Conservation (phyloP, 2,113 vertebrate species). For the Baryphthengus martii region DNA sequence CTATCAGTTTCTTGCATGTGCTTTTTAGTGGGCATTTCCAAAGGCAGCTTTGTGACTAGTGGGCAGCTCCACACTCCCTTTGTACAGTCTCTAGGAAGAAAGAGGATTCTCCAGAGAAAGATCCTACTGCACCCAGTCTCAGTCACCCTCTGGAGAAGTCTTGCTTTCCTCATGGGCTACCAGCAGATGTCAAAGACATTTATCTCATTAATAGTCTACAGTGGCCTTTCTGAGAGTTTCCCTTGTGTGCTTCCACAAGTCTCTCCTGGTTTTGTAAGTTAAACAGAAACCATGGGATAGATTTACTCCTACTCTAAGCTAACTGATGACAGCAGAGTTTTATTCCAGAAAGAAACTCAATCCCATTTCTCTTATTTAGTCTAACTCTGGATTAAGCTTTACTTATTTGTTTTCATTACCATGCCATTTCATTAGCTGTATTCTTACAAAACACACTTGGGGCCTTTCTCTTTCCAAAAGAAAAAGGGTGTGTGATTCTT, state of each 20-base stretch:
- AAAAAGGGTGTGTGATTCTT: background rate
- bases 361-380: background rate
- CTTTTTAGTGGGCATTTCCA: background rate
- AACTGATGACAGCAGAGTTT: background rate
- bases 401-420: conserved; percentile 6
- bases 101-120: background rate
- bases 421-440: background rate
- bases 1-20: background rate
- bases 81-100: background rate
- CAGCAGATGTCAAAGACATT: background rate
- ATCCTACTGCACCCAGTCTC: background rate
- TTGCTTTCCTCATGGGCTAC: background rate
- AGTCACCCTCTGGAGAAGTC: background rate
- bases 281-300: background rate
- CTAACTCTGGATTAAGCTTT: background rate
- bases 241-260: background rate
- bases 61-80: background rate
- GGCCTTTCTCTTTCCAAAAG: background rate
- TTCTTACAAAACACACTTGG: background rate
- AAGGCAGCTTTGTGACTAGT: background rate
- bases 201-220: conserved; percentile 8
- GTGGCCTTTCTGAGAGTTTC: background rate
- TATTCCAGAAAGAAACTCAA: background rate
- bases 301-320: background rate
- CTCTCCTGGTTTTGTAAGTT: background rate